These are phyloP conservation scores for Vidua macroura DNA, from an alignment of 2,113 vertebrate species.

Conservation along the genomic window DNA sequence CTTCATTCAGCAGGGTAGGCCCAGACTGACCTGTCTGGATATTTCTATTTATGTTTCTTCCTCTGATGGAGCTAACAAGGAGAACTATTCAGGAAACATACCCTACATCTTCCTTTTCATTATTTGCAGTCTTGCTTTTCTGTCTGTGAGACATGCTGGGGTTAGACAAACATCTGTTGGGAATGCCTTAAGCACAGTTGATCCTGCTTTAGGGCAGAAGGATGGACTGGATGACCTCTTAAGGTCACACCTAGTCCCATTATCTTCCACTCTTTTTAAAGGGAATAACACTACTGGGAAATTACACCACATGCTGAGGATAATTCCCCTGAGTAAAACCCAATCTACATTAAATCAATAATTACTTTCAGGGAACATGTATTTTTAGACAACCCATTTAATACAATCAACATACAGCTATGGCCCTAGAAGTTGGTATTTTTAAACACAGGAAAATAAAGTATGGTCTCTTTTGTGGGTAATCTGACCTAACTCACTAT, in stretches of 20 bases:
- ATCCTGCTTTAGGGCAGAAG: constrained; percentile 30
- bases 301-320: not conserved
- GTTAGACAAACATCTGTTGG: constrained; percentile 13
- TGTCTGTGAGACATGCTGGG: not conserved
- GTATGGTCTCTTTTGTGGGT: not conserved
- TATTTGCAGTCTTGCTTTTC: not conserved
- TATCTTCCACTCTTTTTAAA: constrained; percentile 18
- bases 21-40: not conserved
- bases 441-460: not conserved
- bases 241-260: constrained; percentile 27
- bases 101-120: not conserved
- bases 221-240: not conserved
- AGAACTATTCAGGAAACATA: not conserved
- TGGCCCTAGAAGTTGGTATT: not conserved
- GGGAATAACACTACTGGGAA: not conserved
- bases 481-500: not conserved
- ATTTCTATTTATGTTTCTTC: not conserved
- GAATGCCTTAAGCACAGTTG: not conserved
- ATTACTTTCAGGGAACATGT: not conserved
- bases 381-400: not conserved
- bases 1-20: fast-evolving
- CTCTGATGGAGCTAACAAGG: not conserved
- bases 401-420: not conserved
- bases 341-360: not conserved
- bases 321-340: not conserved